Evolutionary conservation across 1,140 invertebrate genomes (phyloP).

Genomic region (Cotesia glomerata): DNA sequence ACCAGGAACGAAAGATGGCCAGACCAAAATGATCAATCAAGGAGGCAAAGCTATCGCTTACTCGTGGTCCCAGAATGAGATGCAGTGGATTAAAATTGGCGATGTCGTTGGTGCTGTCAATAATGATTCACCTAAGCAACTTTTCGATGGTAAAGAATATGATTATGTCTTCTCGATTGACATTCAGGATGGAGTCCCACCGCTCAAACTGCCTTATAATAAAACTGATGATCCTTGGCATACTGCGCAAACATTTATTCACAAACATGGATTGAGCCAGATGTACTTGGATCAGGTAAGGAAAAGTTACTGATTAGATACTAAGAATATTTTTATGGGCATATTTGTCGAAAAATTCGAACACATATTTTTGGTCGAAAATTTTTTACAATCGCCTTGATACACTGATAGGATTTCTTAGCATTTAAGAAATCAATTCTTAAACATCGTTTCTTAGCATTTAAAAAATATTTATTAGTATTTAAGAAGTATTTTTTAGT

Average conservation of each 20-base stretch:
- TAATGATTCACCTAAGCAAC: constrained; percentile 73
- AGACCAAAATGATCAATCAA: constrained; percentile 84
- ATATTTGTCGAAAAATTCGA: too few species aligned
- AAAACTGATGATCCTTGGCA: constrained; percentile 86
- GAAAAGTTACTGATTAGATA: too few species aligned
- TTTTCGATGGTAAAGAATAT: constrained; percentile 88
- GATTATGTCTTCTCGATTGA: constrained; percentile 96
- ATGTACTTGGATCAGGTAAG: constrained; percentile 87
- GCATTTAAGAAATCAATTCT: too few species aligned
- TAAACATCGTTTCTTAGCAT: too few species aligned
- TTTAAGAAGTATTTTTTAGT: too few species aligned
- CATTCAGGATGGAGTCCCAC: constrained; percentile 85
- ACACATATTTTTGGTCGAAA: too few species aligned
- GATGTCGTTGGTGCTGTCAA: constrained; percentile 81
- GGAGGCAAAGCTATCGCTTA: constrained; percentile 78
- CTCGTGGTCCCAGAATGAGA: constrained; percentile 75
- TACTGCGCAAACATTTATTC: constrained; percentile 91
- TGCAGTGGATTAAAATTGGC: constrained; percentile 85
- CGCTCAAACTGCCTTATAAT: constrained; percentile 93
- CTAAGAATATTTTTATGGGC: too few species aligned
- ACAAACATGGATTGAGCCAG: constrained; percentile 82
- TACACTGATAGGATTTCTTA: too few species aligned
- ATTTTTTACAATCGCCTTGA: too few species aligned
- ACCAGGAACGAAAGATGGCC: constrained; percentile 83
- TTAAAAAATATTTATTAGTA: too few species aligned